Evolutionary conservation across 2,888 invertebrate species (phyloP), one percentile per base, ranked within the genome.

Genomic region (Acleris literana): DNA sequence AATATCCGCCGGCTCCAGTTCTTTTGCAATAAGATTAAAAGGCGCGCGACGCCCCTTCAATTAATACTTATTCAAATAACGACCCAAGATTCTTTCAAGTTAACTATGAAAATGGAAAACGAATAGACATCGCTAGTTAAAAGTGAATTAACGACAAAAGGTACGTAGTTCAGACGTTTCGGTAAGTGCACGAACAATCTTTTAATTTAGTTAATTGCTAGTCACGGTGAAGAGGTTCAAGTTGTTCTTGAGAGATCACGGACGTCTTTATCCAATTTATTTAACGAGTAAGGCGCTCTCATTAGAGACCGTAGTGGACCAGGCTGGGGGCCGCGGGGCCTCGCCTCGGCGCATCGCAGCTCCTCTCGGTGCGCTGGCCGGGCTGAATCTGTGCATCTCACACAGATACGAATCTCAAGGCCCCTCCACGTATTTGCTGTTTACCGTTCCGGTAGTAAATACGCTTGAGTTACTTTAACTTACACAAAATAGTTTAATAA

Each of bases 181-280:
- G 80, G 85, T 86, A 83, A 89, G 84, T 86, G 88, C 82, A 87
- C 88, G 86, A 85, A 87, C 86, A 88, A 86, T 92, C 90, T 92
- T 91, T 92, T 91, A 91, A 91, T 92, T 92, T 90, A 89, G 87
- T 90, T 92, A 92, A 92, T 92, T 90, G 90, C 87, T 83, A 90
- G 89, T 90, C 88, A 87, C 89, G 84, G 85, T 85, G 84, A 83
- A 90, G 90, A 85, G 86, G 84, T 87, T 90, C 82, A 86, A 91
- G 90, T 86, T 85, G 88, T 87, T 90, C 90, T 90, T 86, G 86
- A 92, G 88, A 91, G 90, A 90, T 92, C 92, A 90, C 86, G 89
- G 86, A 88, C 87, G 92, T 92, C 92, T 92, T 92, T 92, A 91
- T 91, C 90, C 92, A 92, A 92, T 92, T 92, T 92, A 89, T 92